These are phyloP conservation scores for Tenualosa ilisha DNA, from an alignment of 2,797 vertebrate species.

Conservation along the genomic window DNA sequence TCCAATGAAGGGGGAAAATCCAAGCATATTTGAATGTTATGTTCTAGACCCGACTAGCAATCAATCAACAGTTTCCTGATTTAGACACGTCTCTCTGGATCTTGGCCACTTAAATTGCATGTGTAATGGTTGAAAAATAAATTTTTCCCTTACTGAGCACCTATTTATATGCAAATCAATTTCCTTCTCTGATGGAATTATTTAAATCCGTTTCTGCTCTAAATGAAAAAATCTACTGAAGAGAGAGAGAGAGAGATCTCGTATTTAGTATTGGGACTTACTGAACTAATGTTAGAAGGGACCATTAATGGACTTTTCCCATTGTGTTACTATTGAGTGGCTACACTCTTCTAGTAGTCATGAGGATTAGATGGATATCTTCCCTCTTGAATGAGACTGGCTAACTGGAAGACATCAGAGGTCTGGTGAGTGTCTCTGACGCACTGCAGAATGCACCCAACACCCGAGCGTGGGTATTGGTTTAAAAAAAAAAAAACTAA, in stretches of 20 bases:
- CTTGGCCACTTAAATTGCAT: slow-evolving; percentile 38
- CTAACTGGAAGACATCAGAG: slow-evolving; percentile 26
- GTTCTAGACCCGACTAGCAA: slow-evolving; percentile 46
- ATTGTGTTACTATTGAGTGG: too few relatives aligned
- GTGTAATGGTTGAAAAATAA: slow-evolving; percentile 32
- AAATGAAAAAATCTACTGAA: slow-evolving; percentile 28
- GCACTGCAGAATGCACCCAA: background rate
- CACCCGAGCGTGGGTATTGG: background rate
- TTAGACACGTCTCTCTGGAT: slow-evolving; percentile 41
- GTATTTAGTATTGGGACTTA: slow-evolving; percentile 37
- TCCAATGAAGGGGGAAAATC: background rate
- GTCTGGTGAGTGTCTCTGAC: slow-evolving; percentile 37
- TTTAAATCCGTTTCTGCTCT: slow-evolving; percentile 40
- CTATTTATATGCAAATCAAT: slow-evolving; percentile 59
- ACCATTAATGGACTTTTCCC: too few relatives aligned
- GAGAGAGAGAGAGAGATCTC: slow-evolving; percentile 14
- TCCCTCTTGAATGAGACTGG: slow-evolving; percentile 33
- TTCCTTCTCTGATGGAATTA: slow-evolving; percentile 43
- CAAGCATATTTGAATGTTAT: slow-evolving; percentile 45
- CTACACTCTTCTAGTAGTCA: slow-evolving; percentile 26
- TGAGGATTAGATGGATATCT: slow-evolving; percentile 31
- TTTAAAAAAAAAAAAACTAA: background rate
- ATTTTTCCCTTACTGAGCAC: slow-evolving; percentile 39
- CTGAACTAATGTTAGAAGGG: slow-evolving; percentile 24
- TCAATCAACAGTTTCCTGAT: slow-evolving; percentile 45